Evolutionary conservation across 2,797 vertebrate genomes (phyloP).

Genomic region (Apogon hyalosoma): DNA sequence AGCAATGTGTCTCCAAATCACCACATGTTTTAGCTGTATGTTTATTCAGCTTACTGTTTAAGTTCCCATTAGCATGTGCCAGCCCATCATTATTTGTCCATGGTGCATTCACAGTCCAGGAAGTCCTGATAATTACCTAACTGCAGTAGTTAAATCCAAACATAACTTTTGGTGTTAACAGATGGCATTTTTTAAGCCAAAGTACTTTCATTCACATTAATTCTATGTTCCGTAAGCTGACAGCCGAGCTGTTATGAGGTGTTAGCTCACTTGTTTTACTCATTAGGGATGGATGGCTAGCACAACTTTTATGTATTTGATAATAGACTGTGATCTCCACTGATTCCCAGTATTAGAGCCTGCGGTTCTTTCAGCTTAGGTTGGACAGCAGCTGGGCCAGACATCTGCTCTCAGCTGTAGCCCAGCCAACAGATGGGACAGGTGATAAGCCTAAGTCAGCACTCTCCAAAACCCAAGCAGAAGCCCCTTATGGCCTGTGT

Average conservation of each 20-base stretch:
- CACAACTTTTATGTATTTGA: constrained; percentile 58
- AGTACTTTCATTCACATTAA: constrained; percentile 38
- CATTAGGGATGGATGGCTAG: constrained; percentile 38
- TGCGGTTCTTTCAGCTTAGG: constrained; percentile 49
- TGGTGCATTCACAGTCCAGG: constrained; percentile 31
- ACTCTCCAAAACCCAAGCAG: constrained; percentile 63
- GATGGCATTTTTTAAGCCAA: constrained; percentile 40
- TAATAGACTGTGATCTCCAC: constrained; percentile 63
- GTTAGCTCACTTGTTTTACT: constrained; percentile 42
- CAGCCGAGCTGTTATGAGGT: constrained; percentile 34
- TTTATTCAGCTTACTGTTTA: neutral
- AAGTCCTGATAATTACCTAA: constrained; percentile 31
- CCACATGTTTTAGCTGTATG: neutral
- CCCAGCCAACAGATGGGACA: constrained; percentile 78
- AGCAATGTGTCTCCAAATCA: no score
- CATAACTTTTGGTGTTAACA: constrained; percentile 43
- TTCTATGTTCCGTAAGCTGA: neutral
- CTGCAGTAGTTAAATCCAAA: constrained; percentile 35
- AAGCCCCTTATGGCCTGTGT: constrained; percentile 59
- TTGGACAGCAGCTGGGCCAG: constrained; percentile 71
- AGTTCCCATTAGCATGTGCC: constrained; percentile 11
- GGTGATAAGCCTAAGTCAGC: constrained; percentile 78
- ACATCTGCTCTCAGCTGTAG: constrained; percentile 79
- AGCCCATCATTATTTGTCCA: constrained; percentile 32
- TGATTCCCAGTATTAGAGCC: constrained; percentile 57